A percentile compares a stretch with the other conserved stretches of the same genome.
phyloP scores from a whole-genome alignment of 2,888 invertebrate genomes.

The Acrobasis consociella region DNA sequence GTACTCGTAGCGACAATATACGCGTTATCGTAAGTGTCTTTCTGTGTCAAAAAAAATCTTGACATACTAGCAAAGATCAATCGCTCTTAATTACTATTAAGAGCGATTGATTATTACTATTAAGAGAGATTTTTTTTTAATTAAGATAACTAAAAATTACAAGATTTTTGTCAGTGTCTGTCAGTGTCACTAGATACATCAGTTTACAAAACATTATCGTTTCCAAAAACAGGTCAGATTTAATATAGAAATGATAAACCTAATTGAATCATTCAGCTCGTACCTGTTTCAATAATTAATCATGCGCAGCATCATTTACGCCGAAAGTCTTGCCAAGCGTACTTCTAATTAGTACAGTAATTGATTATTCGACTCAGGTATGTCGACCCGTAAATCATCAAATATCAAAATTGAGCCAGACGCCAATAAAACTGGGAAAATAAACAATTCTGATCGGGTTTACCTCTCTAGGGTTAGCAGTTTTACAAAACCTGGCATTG shows the following conservation, averaged over 20 bases:
- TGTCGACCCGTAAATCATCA: neutral
- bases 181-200: too few species aligned
- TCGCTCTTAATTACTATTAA: too few species aligned
- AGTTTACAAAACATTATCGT: too few species aligned
- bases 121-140: too few species aligned
- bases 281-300: neutral
- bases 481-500: neutral
- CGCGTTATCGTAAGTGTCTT: too few species aligned
- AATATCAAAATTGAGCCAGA: conserved; percentile 2
- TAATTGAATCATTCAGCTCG: neutral
- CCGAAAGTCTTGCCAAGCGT: conserved; percentile 1
- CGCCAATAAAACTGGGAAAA: conserved; percentile 7
- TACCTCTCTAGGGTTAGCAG: conserved; percentile 2
- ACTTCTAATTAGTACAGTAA: neutral
- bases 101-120: too few species aligned
- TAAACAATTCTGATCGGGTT: conserved; percentile 12
- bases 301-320: neutral
- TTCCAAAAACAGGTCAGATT: too few species aligned
- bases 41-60: too few species aligned
- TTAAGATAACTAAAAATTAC: too few species aligned
- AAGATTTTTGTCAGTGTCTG: too few species aligned
- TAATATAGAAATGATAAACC: neutral
- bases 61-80: too few species aligned
- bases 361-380: neutral
- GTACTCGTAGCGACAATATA: too few species aligned